These are phyloP conservation scores for Sebastes cheni DNA, from an alignment of 2,797 vertebrate species.

Conservation along the genomic window DNA sequence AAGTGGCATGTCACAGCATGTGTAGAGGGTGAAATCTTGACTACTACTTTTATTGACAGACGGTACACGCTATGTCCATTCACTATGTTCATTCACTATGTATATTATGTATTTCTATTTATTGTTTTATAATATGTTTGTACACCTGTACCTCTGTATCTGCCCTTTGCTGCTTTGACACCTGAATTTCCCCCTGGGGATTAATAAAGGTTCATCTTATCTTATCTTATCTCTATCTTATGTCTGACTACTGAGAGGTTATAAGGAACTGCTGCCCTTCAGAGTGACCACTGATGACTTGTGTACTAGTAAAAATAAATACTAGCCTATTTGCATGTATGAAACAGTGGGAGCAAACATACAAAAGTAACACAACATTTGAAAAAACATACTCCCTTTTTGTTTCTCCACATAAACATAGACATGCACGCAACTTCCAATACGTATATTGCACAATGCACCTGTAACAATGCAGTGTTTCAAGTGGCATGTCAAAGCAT, in stretches of 20 bases:
- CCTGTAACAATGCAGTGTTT: slow-evolving; percentile 25
- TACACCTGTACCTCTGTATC: too few species aligned
- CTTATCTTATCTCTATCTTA: too few species aligned
- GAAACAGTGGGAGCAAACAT: neutral
- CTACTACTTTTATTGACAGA: too few species aligned
- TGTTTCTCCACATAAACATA: neutral
- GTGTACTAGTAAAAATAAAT: neutral
- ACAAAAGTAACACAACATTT: neutral
- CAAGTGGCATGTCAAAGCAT: neutral
- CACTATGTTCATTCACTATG: too few species aligned
- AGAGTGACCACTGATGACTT: neutral
- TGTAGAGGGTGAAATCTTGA: neutral
- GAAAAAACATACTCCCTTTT: neutral
- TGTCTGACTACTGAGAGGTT: neutral
- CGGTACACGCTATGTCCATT: too few species aligned
- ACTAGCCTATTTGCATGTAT: neutral
- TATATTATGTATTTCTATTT: too few species aligned
- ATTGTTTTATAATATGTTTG: too few species aligned
- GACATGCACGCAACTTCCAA: neutral
- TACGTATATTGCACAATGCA: slow-evolving; percentile 27
- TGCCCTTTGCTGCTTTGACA: too few species aligned
- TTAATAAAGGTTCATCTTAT: too few species aligned
- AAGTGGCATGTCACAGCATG: neutral
- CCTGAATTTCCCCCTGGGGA: too few species aligned
- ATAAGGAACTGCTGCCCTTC: neutral